Conservation (phyloP, 2,888 invertebrate species). For the Hypsopygia costalis region DNA sequence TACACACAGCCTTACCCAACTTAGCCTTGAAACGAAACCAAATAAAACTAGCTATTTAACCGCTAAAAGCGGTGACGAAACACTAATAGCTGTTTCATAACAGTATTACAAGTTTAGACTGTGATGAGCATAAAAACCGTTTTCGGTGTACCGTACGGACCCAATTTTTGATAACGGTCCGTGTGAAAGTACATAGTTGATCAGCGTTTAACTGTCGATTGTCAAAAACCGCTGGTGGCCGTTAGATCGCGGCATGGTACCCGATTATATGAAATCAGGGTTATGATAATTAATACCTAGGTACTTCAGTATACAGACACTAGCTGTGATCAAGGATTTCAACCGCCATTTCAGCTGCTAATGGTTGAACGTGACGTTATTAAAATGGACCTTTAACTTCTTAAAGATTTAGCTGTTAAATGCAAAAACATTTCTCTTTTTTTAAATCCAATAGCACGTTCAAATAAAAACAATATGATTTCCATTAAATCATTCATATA, state of each 20-base stretch:
- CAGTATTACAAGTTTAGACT: constrained; percentile 66
- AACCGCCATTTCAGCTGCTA: too few relatives aligned
- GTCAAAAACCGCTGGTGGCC: constrained; percentile 55
- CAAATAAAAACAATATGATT: too few relatives aligned
- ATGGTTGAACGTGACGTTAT: too few relatives aligned
- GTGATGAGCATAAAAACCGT: constrained; percentile 64
- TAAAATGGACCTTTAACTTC: too few relatives aligned
- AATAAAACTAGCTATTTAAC: constrained; percentile 30
- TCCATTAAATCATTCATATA: too few relatives aligned
- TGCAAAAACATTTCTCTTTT: too few relatives aligned
- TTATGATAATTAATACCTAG: too few relatives aligned
- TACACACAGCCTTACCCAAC: constrained; percentile 30
- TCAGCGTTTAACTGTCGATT: constrained; percentile 61
- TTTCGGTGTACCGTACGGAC: constrained; percentile 67
- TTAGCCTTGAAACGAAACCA: constrained; percentile 38
- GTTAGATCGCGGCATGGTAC: constrained; percentile 27
- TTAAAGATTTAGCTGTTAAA: too few relatives aligned
- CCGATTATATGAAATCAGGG: too few relatives aligned
- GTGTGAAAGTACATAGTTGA: constrained; percentile 62
- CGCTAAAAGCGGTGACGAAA: constrained; percentile 57
- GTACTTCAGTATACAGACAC: too few relatives aligned
- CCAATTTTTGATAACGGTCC: constrained; percentile 72
- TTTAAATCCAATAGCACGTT: too few relatives aligned
- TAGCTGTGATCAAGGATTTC: too few relatives aligned
- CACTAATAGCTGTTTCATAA: constrained; percentile 65